A percentile compares a stretch with the other conserved stretches of the same genome.
Evolutionary conservation across 2,888 invertebrate species (phyloP).

Genomic region (Baccha elongata): DNA sequence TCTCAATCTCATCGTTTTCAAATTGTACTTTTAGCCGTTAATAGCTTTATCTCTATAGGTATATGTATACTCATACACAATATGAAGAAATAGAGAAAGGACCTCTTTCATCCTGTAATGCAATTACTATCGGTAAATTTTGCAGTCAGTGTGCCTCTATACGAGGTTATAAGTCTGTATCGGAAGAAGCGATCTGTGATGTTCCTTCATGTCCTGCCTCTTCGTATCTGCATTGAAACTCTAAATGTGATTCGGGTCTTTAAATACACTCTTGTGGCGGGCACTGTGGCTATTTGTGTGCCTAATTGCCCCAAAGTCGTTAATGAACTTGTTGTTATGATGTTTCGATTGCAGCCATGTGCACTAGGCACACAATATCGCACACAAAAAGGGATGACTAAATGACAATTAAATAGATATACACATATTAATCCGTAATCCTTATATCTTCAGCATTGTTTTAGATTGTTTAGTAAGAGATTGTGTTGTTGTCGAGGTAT

Average conservation of each 20-base stretch:
- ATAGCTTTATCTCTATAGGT: conserved; percentile 50
- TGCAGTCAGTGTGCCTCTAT: conserved; percentile 40
- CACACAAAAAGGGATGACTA: conserved; percentile 54
- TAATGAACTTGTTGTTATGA: conserved; percentile 74
- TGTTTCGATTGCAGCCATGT: conserved; percentile 63
- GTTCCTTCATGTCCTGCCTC: background rate
- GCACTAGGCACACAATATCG: conserved; percentile 22
- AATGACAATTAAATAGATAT: conserved; percentile 73
- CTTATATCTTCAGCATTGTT: conserved; percentile 40
- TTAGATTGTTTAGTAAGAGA: conserved; percentile 49
- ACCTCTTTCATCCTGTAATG: conserved; percentile 60
- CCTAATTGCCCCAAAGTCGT: conserved; percentile 61
- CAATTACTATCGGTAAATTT: conserved; percentile 69
- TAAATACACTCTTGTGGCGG: conserved; percentile 69
- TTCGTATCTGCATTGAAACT: conserved; percentile 34
- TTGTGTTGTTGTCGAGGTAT: conserved; percentile 16
- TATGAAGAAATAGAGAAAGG: conserved; percentile 30
- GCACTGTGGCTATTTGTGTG: conserved; percentile 66
- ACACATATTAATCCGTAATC: conserved; percentile 58
- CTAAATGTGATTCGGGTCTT: conserved; percentile 66
- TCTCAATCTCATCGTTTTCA: conserved; percentile 68
- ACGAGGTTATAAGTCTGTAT: conserved; percentile 32
- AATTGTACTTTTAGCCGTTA: conserved; percentile 58
- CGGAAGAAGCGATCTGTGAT: conserved; percentile 59
- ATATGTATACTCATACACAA: no score